phyloP scores from a whole-genome alignment of 2,113 vertebrate genomes.

The Macaca nemestrina region DNA sequence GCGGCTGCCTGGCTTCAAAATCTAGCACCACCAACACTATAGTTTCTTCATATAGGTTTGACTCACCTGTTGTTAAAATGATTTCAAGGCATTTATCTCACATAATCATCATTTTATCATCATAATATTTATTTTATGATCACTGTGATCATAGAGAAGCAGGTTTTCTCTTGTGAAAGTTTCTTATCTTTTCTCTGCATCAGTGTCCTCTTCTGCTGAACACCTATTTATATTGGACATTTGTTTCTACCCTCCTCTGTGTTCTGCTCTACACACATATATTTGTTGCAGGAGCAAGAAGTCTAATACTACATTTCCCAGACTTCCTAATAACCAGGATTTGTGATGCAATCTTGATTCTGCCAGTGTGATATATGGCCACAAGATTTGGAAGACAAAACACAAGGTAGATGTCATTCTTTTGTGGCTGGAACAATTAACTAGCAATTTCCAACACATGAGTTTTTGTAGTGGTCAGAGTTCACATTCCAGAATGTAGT shows the following conservation, averaged over 20 bases:
- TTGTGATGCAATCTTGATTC: neutral
- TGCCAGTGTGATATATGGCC: neutral
- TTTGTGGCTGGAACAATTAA: neutral
- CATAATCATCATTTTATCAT: neutral
- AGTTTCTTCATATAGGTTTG: neutral
- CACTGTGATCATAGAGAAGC: neutral
- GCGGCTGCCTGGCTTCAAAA: neutral
- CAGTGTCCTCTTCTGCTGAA: neutral
- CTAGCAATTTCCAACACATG: neutral
- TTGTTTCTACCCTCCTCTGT: neutral
- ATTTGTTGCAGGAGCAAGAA: neutral
- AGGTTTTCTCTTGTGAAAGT: neutral
- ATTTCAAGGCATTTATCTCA: neutral
- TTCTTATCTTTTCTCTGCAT: neutral
- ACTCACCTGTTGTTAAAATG: neutral
- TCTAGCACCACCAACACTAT: neutral
- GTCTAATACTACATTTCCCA: neutral
- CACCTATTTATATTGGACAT: fast-evolving
- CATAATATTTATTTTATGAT: neutral
- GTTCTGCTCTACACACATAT: neutral
- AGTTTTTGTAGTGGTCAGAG: neutral
- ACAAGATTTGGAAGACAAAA: neutral
- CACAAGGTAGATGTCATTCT: neutral
- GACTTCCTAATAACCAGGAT: neutral
- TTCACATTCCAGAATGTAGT: neutral